Conservation (phyloP, 2,888 invertebrate species). For the Cyclophora punctaria region DNA sequence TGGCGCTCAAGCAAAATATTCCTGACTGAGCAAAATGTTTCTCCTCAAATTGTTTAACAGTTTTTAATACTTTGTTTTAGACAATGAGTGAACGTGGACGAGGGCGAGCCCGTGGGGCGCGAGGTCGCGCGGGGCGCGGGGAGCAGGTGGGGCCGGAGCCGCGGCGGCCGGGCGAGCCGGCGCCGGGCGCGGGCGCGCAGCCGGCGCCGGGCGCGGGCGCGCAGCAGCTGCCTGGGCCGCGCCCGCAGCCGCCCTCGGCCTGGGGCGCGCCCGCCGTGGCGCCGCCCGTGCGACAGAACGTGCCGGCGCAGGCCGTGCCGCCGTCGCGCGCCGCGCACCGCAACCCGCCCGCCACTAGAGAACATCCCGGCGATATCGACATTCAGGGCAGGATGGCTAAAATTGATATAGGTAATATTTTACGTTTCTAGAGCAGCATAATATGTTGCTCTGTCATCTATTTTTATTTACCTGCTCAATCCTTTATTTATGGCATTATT, state of each 20-base stretch:
- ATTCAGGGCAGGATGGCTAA: slow-evolving; percentile 53
- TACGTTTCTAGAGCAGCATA: no score
- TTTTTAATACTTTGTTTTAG: neutral
- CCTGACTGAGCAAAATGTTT: no score
- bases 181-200: slow-evolving; percentile 28
- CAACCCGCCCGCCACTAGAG: slow-evolving; percentile 40
- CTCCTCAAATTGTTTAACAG: no score
- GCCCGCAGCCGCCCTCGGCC: slow-evolving; percentile 55
- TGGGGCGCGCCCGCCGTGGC: slow-evolving; percentile 54
- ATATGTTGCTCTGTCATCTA: no score
- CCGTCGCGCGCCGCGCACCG: slow-evolving; percentile 55
- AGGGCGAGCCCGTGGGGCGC: slow-evolving; percentile 37
- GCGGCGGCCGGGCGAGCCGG: slow-evolving; percentile 35
- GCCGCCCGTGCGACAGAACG: slow-evolving; percentile 49
- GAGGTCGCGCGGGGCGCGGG: slow-evolving; percentile 56
- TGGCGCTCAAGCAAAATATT: no score
- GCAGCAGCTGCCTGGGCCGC: slow-evolving; percentile 30
- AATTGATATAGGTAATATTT: slow-evolving; percentile 35
- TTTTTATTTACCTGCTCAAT: no score
- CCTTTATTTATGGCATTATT: neutral
- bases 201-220: slow-evolving; percentile 26
- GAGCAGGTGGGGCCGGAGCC: slow-evolving; percentile 34
- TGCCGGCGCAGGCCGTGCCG: slow-evolving; percentile 36
- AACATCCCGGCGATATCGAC: slow-evolving; percentile 59
- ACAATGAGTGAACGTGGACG: slow-evolving; percentile 51